Percentiles rank a stretch among this genome's conserved stretches.
Evolutionary conservation across 1,140 invertebrate species (phyloP).

Genomic region (Cherax quadricarinatus): DNA sequence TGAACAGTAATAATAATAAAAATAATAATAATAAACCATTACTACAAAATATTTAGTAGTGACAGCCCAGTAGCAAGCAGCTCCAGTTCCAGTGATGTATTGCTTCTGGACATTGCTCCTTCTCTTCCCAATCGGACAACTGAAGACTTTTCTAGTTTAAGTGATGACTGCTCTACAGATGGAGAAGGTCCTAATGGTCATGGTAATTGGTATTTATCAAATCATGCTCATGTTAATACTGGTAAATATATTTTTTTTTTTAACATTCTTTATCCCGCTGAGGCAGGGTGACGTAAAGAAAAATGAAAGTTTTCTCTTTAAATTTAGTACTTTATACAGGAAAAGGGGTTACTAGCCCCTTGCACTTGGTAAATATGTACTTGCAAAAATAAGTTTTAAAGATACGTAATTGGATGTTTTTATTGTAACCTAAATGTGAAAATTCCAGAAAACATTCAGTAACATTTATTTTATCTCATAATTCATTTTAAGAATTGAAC

Average conservation of each 20-base stretch:
- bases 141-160: slow-evolving; percentile 20
- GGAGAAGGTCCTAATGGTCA: slow-evolving; percentile 5
- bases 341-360: no score
- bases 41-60: not conserved
- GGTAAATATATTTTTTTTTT: not conserved
- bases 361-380: not conserved
- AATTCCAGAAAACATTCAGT: no score
- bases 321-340: no score
- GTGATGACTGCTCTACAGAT: slow-evolving; percentile 65
- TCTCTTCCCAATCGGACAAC: not conserved
- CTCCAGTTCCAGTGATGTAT: not conserved
- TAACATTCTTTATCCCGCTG: no score
- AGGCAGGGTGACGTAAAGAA: not conserved
- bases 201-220: slow-evolving; percentile 25
- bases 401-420: not conserved
- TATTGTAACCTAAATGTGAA: not conserved
- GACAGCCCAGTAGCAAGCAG: not conserved
- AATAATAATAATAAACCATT: no score
- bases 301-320: not conserved
- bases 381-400: not conserved
- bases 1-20: no score
- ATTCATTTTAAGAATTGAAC: no score
- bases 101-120: not conserved
- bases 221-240: not conserved
- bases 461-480: no score